These are phyloP conservation scores for Allobates femoralis DNA, from an alignment of 2,797 vertebrate species.

Conservation along the genomic window DNA sequence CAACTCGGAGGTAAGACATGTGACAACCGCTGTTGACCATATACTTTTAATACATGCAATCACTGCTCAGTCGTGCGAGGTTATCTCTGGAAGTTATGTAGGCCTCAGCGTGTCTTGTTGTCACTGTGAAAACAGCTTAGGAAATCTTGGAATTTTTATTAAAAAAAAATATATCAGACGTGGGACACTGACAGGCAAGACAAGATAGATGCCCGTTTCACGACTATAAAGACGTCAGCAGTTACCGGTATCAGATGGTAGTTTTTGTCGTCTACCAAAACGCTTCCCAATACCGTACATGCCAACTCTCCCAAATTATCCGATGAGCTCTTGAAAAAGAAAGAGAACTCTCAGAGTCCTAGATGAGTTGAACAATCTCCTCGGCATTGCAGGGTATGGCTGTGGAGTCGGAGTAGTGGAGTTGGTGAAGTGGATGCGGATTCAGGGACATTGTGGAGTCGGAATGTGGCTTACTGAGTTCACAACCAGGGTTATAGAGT, in stretches of 20 bases:
- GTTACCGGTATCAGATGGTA: not conserved
- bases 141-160: slow-evolving; percentile 15
- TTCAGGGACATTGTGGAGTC: no score
- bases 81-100: slow-evolving; percentile 31
- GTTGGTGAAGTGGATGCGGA: no score
- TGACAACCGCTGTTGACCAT: slow-evolving; percentile 1
- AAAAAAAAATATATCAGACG: not conserved
- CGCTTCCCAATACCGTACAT: no score
- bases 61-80: slow-evolving; percentile 29
- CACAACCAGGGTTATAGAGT: no score
- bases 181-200: not conserved
- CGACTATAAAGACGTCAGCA: not conserved
- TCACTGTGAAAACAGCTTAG: not conserved
- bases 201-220: not conserved
- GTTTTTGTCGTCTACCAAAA: no score
- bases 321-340: no score
- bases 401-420: no score
- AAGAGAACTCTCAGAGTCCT: no score
- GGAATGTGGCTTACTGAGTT: no score
- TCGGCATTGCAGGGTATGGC: no score
- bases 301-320: no score
- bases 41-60: not conserved
- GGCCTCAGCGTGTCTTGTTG: not conserved
- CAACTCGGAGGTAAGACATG: slow-evolving; percentile 16
- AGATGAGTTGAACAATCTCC: no score